A percentile compares a stretch with the other conserved stretches of the same genome.
These are phyloP conservation scores for Nothoprocta pentlandii DNA, from an alignment of 2,113 vertebrate species.

Conservation along the genomic window DNA sequence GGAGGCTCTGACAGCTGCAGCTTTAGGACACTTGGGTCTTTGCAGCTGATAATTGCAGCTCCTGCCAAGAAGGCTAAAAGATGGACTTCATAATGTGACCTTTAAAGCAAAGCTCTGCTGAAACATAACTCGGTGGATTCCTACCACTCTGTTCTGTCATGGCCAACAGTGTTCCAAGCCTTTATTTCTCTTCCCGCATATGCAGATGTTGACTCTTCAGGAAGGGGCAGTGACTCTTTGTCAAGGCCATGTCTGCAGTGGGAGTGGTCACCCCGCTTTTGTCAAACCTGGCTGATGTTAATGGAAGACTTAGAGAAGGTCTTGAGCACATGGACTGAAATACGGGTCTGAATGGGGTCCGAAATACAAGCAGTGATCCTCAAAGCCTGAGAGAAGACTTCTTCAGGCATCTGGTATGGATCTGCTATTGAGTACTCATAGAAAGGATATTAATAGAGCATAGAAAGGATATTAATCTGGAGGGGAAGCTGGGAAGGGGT, in stretches of 20 bases:
- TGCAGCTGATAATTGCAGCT: background rate
- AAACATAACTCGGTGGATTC: background rate
- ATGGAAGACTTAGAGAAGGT: background rate
- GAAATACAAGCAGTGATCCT: background rate
- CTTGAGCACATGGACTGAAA: background rate
- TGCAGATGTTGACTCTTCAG: background rate
- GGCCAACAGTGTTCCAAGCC: accelerated
- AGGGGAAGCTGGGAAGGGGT: background rate
- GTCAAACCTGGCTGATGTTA: background rate
- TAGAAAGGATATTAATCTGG: background rate
- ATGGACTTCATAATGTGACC: background rate
- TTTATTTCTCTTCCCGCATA: background rate
- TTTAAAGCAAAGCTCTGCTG: background rate
- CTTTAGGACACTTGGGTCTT: background rate
- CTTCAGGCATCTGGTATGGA: background rate
- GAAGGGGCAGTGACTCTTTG: background rate
- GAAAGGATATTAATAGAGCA: background rate
- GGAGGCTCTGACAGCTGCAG: background rate
- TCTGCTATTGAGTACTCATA: background rate
- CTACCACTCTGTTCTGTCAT: background rate
- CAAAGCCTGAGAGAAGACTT: background rate
- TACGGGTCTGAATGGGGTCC: background rate
- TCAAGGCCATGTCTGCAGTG: background rate
- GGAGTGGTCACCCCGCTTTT: background rate
- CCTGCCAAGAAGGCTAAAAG: background rate